Base-by-base conservation (phyloP, 2,113 vertebrate genomes). In the Numida meleagris region DNA sequence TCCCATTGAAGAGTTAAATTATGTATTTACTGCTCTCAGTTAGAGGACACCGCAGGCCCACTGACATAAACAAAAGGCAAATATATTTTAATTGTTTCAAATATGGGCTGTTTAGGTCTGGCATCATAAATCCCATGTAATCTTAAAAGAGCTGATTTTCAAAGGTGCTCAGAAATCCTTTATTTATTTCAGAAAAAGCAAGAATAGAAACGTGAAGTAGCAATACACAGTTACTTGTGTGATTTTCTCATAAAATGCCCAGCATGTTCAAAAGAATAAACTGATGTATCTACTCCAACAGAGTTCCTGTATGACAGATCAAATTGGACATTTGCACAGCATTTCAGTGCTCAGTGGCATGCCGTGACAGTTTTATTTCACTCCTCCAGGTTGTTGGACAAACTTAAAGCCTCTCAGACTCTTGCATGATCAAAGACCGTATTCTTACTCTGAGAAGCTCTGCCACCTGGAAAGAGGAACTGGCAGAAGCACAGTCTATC, bases 231-330 rank as follows among this genome's bases (percentile, higher is more conserved):
- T 51, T 21, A 73, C 31, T 83, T 29, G 42, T 63, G 65, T 89
- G 89, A 81, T 89, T 89, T 89, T 62, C 72, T 74, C 74, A 94
- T 71, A 81, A 95, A 90, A 86, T 33, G 20, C 80, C 58, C 91
- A 88, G 91, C 59, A 83, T 68, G 68, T 86, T 88, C 71, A 87
- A 81, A 75, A 86, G 62, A 71, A 88, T 2, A 29, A 65, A 82
- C 82, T 65, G 46, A 87, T 74, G 31, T 10, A 88, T 51, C 62
- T 61, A 48, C 24, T 62, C 74, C 59, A 61, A 51, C 24, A 2
- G 9, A 84, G 53, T 62, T 82, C 25, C 45, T 14, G 25, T 31
- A 83, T 75, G 88, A 79, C 62, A 87, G 74, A 94, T 72, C 67
- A 84, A 91, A 94, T 11, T 61, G 33, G 90, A 88, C 73, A 53